Conservation (phyloP, 2,888 invertebrate genomes). For the Brassicogethes aeneus region DNA sequence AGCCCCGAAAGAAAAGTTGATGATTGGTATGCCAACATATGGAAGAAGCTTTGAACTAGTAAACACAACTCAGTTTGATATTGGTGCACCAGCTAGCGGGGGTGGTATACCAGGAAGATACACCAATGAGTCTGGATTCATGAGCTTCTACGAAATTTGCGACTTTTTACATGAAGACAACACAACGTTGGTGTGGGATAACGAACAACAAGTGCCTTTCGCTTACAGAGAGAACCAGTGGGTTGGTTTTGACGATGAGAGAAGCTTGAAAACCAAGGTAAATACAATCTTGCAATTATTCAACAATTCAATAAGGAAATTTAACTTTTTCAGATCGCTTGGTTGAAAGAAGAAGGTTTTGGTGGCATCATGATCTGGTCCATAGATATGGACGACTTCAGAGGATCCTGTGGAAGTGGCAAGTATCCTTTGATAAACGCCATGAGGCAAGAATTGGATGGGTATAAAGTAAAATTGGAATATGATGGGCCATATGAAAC, state of each 20-base stretch:
- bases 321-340: conserved; percentile 68
- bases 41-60: conserved; percentile 85
- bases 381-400: conserved; percentile 92
- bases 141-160: conserved; percentile 93
- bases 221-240: conserved; percentile 86
- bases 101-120: conserved; percentile 81
- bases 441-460: conserved; percentile 75
- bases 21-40: conserved; percentile 93
- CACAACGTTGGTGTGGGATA: conserved; percentile 91
- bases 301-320: too few species aligned
- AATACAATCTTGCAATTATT: too few species aligned
- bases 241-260: conserved; percentile 92
- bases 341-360: conserved; percentile 89
- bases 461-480: conserved; percentile 72
- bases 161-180: conserved; percentile 83
- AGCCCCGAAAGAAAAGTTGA: conserved; percentile 85
- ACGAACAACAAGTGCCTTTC: conserved; percentile 92
- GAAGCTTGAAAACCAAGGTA: conserved; percentile 86
- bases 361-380: conserved; percentile 98
- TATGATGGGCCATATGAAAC: conserved; percentile 83
- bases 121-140: conserved; percentile 88
- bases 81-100: conserved; percentile 83
- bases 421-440: conserved; percentile 85
- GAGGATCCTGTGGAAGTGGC: conserved; percentile 80
- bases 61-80: conserved; percentile 81